Percentiles rank a stretch among this genome's conserved stretches.
Evolutionary conservation across 2,113 vertebrate genomes (phyloP).

Genomic region (Hyla sarda): DNA sequence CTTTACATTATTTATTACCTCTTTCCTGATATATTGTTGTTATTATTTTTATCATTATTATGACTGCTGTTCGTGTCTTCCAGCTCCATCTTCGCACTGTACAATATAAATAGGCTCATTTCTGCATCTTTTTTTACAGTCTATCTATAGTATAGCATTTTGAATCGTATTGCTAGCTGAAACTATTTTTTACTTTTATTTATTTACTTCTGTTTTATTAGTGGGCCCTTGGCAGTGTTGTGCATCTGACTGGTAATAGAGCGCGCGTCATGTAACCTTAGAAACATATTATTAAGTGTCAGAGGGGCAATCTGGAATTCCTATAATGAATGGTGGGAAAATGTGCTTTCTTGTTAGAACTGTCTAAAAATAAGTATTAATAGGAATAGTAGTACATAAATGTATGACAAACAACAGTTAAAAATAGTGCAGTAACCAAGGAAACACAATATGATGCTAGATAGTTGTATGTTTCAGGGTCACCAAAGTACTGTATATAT

Average conservation of each 20-base stretch:
- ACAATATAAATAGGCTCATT: neutral
- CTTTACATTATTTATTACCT: constrained; percentile 20
- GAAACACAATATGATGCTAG: neutral
- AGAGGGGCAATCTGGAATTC: constrained; percentile 11
- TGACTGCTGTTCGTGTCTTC: neutral
- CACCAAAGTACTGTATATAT: neutral
- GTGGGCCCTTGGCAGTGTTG: constrained; percentile 4
- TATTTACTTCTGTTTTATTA: constrained; percentile 33
- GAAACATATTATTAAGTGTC: constrained; percentile 29
- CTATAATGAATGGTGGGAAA: neutral
- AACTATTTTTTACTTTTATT: constrained; percentile 1
- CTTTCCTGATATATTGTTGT: neutral
- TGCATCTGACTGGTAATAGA: constrained; percentile 7
- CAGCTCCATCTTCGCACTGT: too few relatives aligned
- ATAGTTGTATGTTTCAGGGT: neutral
- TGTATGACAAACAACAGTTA: neutral
- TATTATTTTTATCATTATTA: neutral
- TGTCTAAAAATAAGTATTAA: neutral
- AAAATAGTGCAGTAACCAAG: neutral
- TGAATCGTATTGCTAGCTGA: neutral
- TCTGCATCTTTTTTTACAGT: neutral
- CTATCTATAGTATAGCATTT: neutral
- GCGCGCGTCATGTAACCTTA: constrained; percentile 32
- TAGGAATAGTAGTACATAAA: neutral
- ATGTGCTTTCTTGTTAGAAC: constrained; percentile 1